Conservation (phyloP, 2,113 vertebrate genomes). For the Trogon melanurus region DNA sequence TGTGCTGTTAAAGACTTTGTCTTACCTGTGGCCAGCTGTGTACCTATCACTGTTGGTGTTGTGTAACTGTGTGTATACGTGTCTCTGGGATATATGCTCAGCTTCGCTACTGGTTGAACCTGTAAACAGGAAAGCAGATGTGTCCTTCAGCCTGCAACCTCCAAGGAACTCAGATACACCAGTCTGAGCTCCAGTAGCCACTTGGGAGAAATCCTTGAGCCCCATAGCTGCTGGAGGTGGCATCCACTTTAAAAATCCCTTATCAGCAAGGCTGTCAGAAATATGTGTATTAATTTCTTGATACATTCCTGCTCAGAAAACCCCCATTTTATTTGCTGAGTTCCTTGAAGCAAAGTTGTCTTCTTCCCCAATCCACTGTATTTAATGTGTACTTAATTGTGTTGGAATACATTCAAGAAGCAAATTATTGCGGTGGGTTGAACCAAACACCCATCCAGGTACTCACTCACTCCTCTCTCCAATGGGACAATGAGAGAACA, state of each 20-base stretch:
- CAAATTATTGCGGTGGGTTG: background rate
- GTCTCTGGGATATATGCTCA: too few relatives aligned
- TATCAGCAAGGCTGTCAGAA: background rate
- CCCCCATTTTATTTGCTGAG: background rate
- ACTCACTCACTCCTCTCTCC: background rate
- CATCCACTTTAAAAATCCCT: too few relatives aligned
- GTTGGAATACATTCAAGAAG: background rate
- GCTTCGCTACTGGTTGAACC: too few relatives aligned
- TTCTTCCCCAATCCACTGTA: background rate
- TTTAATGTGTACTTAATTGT: too few relatives aligned
- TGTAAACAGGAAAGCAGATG: too few relatives aligned
- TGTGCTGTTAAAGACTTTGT: background rate
- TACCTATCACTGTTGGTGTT: background rate
- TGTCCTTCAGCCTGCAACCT: background rate
- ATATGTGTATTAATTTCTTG: background rate
- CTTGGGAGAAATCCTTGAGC: too few relatives aligned
- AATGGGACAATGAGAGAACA: background rate
- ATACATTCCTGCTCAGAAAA: background rate
- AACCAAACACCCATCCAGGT: too few relatives aligned
- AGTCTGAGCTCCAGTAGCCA: too few relatives aligned
- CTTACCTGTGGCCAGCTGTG: background rate
- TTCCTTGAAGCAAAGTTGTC: background rate
- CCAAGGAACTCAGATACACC: background rate
- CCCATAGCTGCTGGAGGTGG: too few relatives aligned
- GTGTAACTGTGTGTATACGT: too few relatives aligned